Evolutionary conservation across 1,140 invertebrate species (phyloP).

Genomic region (Anoplophora glabripennis): DNA sequence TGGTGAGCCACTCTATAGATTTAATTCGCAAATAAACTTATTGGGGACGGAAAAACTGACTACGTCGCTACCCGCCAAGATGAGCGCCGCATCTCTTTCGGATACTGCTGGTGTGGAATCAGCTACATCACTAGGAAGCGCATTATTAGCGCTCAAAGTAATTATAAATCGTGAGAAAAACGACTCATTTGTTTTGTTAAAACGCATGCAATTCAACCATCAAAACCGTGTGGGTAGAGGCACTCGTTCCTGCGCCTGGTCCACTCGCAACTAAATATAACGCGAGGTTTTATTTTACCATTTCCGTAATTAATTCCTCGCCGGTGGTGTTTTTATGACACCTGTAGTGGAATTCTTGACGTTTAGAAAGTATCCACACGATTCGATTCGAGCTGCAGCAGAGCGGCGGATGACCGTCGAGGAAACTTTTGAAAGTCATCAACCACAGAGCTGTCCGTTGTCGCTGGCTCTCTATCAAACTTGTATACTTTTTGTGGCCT

Average conservation of each 20-base stretch:
- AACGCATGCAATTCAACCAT: conserved; percentile 2
- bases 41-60: background rate
- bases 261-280: too few relatives aligned
- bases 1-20: too few relatives aligned
- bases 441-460: background rate
- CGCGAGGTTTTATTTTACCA: too few relatives aligned
- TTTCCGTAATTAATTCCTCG: too few relatives aligned
- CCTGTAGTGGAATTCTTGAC: too few relatives aligned
- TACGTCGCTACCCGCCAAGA: background rate
- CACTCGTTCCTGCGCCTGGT: background rate
- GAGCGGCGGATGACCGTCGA: too few relatives aligned
- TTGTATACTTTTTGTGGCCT: background rate
- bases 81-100: background rate
- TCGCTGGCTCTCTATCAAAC: background rate
- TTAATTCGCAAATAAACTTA: too few relatives aligned
- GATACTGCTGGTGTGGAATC: conserved; percentile 8
- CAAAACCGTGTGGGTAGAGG: conserved; percentile 7
- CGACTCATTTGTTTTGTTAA: conserved; percentile 27
- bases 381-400: too few relatives aligned
- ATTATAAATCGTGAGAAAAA: conserved; percentile 23
- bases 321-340: too few relatives aligned
- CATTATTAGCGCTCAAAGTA: conserved; percentile 4
- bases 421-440: background rate
- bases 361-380: too few relatives aligned
- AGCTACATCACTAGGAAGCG: conserved; percentile 4